Evolutionary conservation across 2,113 vertebrate genomes (phyloP), one percentile per base, ranked within the genome.

Genomic region (Corythornis cristatus): DNA sequence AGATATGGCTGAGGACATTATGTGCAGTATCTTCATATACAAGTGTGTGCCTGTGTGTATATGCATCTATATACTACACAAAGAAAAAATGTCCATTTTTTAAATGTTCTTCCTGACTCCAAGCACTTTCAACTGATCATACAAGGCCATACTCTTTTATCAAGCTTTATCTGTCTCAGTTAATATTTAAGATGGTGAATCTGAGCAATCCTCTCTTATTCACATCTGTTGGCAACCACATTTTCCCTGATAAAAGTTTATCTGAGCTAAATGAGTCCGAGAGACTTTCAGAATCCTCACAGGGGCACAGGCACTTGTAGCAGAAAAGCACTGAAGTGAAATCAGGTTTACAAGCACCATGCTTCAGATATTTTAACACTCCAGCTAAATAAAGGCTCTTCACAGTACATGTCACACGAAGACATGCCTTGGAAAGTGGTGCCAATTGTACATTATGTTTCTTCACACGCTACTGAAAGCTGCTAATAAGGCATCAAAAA

Each of bases 311-410:
- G 43, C 40, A 73, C 76, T 88, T 86, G 66, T 88, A 50, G n/a
- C 57, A 81, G 76, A 88, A 85, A 95, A 96, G 22, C 67, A 60
- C 12, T 72, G 75, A 93, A 66, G 61, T 80, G 42, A 57, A 95
- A 94, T 90, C 72, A 72, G 33, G 42, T 95, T 96, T 94, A 53
- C 40, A 96, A 91, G 50, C 51, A 82, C 16, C 5, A 18, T 46
- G n/a, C 26, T 72, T 72, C 93, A 76, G 68, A 58, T 88, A 81
- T 88, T 96, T 97, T 96, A 95, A 76, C 60, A 78, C 46, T 88
- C 33, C 64, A 71, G 91, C 92, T 96, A 95, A 94, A 90, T 83
- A 61, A 76, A 96, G 81, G 66, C 65, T 88, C 93, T 90, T 42
- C 89, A 90, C 93, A 89, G 81, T 79, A 93, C 92, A 94, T 68